Conservation (phyloP, 2,888 invertebrate genomes). For the Drosophila melanosoma region DNA sequence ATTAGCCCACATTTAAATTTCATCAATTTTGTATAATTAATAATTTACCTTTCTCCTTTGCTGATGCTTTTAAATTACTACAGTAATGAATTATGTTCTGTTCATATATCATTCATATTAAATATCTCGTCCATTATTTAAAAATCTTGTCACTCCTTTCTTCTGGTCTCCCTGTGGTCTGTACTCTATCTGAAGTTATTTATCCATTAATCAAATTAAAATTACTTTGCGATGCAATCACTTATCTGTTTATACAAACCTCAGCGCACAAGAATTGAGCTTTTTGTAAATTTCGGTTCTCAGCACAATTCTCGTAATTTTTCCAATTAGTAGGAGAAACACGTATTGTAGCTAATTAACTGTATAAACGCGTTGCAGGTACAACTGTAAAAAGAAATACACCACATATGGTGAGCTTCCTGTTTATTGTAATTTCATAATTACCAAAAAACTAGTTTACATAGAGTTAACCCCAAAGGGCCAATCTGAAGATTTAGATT, state of each 20-base stretch:
- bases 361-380: conserved; percentile 27
- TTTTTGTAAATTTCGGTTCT: conserved; percentile 17
- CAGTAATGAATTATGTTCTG: conserved; percentile 4
- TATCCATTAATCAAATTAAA: conserved; percentile 25
- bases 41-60: not conserved
- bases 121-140: conserved; percentile 23
- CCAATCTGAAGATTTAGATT: conserved; percentile 47
- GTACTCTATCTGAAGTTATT: not conserved
- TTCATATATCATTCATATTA: not conserved
- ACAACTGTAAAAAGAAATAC: conserved; percentile 16
- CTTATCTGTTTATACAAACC: conserved; percentile 32
- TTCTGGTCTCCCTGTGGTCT: conserved; percentile 10
- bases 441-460: conserved; percentile 64
- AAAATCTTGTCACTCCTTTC: conserved; percentile 29
- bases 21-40: not conserved
- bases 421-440: conserved; percentile 71
- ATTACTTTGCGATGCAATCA: conserved; percentile 1
- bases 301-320: conserved; percentile 1
- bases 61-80: not conserved
- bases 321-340: conserved; percentile 42
- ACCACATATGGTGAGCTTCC: conserved; percentile 50
- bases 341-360: conserved; percentile 44
- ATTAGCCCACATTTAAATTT: not conserved
- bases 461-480: conserved; percentile 36
- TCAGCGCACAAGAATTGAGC: not conserved